phyloP scores from a whole-genome alignment of 2,113 vertebrate species.

The Pundamilia nyererei region DNA sequence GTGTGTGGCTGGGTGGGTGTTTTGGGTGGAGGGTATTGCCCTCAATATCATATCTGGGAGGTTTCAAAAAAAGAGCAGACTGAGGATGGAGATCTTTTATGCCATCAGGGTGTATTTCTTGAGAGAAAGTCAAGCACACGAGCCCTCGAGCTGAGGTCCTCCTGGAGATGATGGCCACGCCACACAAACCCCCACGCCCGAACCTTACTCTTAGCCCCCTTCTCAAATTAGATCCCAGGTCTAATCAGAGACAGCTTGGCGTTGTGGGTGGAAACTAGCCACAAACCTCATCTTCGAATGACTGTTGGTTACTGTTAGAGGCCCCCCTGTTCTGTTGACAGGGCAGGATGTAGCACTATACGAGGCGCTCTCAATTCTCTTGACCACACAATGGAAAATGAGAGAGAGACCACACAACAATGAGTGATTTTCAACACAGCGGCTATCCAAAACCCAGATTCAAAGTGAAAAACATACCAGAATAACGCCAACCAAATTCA shows the following conservation, averaged over 20 bases:
- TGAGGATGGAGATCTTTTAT: background rate
- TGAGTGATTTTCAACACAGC: conserved; percentile 48
- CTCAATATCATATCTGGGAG: background rate
- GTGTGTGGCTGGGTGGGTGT: background rate
- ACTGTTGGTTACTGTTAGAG: conserved; percentile 53
- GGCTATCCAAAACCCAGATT: conserved; percentile 26
- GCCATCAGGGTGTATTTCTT: conserved; percentile 43
- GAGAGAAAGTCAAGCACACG: conserved; percentile 59
- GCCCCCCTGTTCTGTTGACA: conserved; percentile 61
- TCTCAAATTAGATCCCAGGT: conserved; percentile 66
- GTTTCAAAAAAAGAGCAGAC: background rate
- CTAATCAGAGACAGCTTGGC: conserved; percentile 69
- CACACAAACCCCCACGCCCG: conserved; percentile 22
- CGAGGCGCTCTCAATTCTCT: conserved; percentile 40
- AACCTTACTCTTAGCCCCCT: conserved; percentile 47
- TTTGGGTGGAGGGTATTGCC: background rate
- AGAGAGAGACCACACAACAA: conserved; percentile 62
- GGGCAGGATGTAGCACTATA: conserved; percentile 54
- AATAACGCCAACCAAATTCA: conserved; percentile 18
- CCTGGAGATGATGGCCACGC: conserved; percentile 35
- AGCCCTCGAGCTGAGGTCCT: conserved; percentile 30
- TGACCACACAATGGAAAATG: conserved; percentile 67
- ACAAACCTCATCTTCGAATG: conserved; percentile 69
- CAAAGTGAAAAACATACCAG: conserved; percentile 14
- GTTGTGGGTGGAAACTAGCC: conserved; percentile 69